phyloP scores from a whole-genome alignment of 2,888 invertebrate species.

The Pecten maximus region DNA sequence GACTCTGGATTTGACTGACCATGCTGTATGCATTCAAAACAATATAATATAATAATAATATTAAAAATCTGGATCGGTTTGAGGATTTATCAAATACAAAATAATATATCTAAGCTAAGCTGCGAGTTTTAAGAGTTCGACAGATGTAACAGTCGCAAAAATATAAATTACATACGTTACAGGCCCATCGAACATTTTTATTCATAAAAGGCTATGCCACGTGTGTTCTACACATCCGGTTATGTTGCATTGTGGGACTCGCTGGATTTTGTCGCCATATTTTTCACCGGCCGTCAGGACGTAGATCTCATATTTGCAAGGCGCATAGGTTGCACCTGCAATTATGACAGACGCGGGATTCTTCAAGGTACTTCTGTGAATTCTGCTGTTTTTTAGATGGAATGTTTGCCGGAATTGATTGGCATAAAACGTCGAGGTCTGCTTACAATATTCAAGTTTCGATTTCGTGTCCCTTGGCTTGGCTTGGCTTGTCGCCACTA shows the following conservation, averaged over 20 bases:
- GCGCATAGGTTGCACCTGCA: background rate
- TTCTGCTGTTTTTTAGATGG: background rate
- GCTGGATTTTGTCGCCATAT: background rate
- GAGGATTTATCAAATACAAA: too few species aligned
- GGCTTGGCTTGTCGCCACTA: too few species aligned
- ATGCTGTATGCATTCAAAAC: too few species aligned
- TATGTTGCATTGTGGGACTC: background rate
- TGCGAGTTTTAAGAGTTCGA: too few species aligned
- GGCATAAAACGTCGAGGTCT: background rate
- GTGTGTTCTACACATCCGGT: background rate
- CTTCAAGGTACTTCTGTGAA: conserved; percentile 79
- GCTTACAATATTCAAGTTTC: background rate
- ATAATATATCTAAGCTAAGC: too few species aligned
- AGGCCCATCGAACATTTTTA: too few species aligned
- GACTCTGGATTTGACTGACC: too few species aligned
- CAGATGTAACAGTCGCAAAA: too few species aligned
- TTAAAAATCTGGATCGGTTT: too few species aligned
- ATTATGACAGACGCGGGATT: conserved; percentile 83
- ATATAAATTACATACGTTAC: too few species aligned
- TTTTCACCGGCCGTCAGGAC: background rate
- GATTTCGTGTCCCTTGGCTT: background rate
- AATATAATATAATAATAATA: too few species aligned
- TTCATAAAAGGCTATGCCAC: too few species aligned
- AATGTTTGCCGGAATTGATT: background rate
- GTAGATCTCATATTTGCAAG: background rate